Conservation (phyloP, 2,113 vertebrate species). For the Prunella fulvescens region DNA sequence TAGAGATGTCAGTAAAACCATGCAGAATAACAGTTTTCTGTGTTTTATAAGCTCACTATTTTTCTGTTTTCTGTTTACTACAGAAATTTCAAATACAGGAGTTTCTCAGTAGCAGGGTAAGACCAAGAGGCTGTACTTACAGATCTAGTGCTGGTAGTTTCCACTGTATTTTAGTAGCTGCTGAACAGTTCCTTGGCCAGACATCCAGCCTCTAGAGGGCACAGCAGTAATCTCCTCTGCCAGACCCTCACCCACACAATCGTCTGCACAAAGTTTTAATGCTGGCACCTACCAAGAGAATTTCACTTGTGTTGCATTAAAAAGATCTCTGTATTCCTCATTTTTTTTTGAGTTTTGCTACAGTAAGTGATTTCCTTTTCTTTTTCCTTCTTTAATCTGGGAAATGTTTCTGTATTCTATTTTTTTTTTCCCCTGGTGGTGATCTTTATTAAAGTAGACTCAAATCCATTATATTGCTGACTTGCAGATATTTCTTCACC, state of each 20-base stretch:
- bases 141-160: neutral
- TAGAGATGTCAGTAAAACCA: neutral
- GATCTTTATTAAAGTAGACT: neutral
- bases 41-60: neutral
- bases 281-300: neutral
- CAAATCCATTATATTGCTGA: neutral
- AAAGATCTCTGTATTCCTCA: neutral
- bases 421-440: neutral
- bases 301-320: neutral
- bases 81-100: neutral
- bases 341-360: neutral
- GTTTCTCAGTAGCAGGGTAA: neutral
- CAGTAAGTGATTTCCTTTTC: neutral
- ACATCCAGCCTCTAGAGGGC: slow-evolving; percentile 33
- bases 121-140: neutral
- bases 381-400: neutral
- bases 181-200: neutral
- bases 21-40: neutral
- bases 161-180: neutral
- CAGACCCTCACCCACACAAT: neutral
- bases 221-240: neutral
- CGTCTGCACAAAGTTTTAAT: neutral
- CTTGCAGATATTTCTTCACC: neutral
- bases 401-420: neutral
- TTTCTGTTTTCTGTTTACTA: neutral